Base-by-base conservation (phyloP, 1,140 invertebrate species). In the Globodera ellingtonae region DNA sequence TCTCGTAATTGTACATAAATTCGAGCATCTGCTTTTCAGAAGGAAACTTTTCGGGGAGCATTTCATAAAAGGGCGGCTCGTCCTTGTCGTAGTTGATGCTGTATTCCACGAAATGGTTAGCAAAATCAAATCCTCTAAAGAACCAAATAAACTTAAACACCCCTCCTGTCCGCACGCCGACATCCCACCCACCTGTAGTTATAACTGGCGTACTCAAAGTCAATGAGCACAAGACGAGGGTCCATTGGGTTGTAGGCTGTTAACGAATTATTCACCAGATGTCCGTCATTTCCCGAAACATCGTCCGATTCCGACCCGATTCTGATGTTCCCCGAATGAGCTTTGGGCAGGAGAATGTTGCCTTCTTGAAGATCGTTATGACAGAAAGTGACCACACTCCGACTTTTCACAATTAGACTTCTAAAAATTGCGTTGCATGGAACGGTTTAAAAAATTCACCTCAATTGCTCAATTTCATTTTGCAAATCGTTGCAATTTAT, bases 291-390 rank as follows among this genome's bases (percentile, higher is more conserved):
- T 6, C 15, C 52, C 13, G 56, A 44, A n/a, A 71, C 70, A 56
- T 89, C 86, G 18, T 88, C 84, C 52, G 86, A 84, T 35, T 84
- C 50, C 6, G 87, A 89, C 7, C 84, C 84, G 81, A 88, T 82
- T 56, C 87, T 79, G 65, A 88, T 88, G 66, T 88, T 88, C 21
- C 88, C 87, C 10, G 88, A 88, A 71, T 84, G 87, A 9, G 85
- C 88, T 78, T 88, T 88, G n/a, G 87, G 87, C 21, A 88, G 71
- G 2, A 88, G 79, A 75, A 88, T 88, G 73, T 88, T 88, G 4
- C 86, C 97, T 92, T 97, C 95, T 90, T 98, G 96, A 89, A 98
- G 91, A 89, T 98, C 97, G 90, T 98, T 98, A 90, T 99, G 97
- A 88, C 95, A 97, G 90, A 99, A 99, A 0, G 96, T 93, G 2